Base-by-base conservation (phyloP, 1,140 invertebrate species). In the Drosophila ogumai region DNA sequence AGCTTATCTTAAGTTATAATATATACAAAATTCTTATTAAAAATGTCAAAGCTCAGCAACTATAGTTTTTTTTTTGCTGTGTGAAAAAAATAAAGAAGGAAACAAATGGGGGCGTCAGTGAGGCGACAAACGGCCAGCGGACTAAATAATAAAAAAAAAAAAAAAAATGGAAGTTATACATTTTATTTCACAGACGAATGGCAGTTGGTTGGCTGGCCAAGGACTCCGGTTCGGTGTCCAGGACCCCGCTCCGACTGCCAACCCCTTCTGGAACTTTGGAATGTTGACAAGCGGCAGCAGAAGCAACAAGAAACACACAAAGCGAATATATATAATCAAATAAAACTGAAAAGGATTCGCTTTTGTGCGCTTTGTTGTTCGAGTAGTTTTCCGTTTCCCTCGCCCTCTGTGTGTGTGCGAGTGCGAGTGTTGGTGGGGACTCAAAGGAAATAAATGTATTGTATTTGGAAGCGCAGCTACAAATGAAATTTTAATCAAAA, bases 401-500 rank as follows among this genome's bases (percentile, higher is more conserved):
- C 40, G 54, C 40, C 34, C n/a, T 44, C n/a, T 46, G 56, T 44
- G 19, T 46, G 56, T 17, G 38, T 22, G 44, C 31, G 57, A 22
- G 50, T 15, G 34, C 13, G 34, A 22, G 52, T 55, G 34, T 38
- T 54, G 19, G 50, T 38, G 19, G 19, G 52, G 52, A 55, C 84
- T 80, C 85, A 90, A 90, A 85, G 81, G 85, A 88, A 84, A 81
- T 81, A 85, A 74, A 79, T 77, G 65, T 78, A 72, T 79, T 82
- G 75, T 82, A 82, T 75, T 75, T 75, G 58, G 71, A 61, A 82
- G 79, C 82, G 82, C 77, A 85, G 77, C 82, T 66, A 86, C 78
- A 87, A 86, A 86, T 86, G 82, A 86, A 86, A 86, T 86, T 87
- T 86, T 86, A 86, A 86, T 87, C 82, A 88, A 90, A 88, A 88